A percentile compares a stretch with the other conserved stretches of the same genome.
phyloP scores from a whole-genome alignment of 2,113 vertebrate species.

The Centropus unirufus region DNA sequence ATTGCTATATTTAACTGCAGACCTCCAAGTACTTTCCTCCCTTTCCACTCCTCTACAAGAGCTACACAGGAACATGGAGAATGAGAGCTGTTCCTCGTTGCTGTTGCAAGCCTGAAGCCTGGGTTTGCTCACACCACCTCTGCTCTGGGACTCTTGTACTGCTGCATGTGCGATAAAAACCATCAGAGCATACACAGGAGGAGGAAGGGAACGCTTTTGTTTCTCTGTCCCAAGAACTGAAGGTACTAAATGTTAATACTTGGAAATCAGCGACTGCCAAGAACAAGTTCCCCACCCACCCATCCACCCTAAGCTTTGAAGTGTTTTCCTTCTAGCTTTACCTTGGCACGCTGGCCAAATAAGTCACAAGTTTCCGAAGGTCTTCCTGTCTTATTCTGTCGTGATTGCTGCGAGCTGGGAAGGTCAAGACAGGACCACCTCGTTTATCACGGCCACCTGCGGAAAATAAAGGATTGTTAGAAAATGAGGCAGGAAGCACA shows the following conservation, averaged over 20 bases:
- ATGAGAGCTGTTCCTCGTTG: neutral
- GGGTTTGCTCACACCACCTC: neutral
- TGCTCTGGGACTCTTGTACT: neutral
- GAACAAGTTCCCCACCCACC: conserved; percentile 52
- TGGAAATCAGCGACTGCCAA: conserved; percentile 66
- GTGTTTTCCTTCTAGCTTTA: conserved; percentile 70
- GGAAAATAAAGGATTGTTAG: conserved; percentile 57
- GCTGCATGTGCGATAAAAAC: neutral
- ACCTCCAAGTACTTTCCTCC: neutral
- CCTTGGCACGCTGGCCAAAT: conserved; percentile 95
- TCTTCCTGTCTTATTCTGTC: conserved; percentile 99
- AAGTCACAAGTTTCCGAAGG: conserved; percentile 94
- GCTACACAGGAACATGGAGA: neutral
- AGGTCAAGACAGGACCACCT: conserved; percentile 96
- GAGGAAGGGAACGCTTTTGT: conserved; percentile 51
- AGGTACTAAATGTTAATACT: conserved; percentile 60
- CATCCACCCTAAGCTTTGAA: conserved; percentile 37
- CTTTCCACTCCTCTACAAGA: neutral
- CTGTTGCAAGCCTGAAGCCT: neutral
- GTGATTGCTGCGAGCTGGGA: conserved; percentile 96
- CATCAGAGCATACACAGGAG: neutral
- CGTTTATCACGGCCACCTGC: conserved; percentile 96
- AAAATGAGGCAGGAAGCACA: conserved; percentile 64
- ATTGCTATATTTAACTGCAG: conserved; percentile 19
- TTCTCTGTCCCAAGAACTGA: conserved; percentile 4